Evolutionary conservation across 2,797 vertebrate species (phyloP), one percentile per base, ranked within the genome.

Genomic region (Halcyon leucocephala): DNA sequence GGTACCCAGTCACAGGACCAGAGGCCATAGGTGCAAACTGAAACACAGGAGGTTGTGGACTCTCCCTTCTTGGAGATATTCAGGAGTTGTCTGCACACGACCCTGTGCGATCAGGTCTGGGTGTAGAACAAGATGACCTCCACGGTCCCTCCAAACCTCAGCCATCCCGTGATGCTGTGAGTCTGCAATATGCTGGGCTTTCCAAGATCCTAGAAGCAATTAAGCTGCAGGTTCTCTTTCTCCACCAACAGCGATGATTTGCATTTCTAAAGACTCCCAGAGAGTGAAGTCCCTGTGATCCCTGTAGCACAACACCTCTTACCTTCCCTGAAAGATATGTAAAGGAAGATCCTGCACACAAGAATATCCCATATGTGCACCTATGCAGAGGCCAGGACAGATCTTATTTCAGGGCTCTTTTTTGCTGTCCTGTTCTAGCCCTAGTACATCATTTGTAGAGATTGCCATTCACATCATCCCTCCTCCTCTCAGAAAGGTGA

Each of bases 71-170:
- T 12, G 4, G 28, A 39, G n/a, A 39, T 21, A 42, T 19, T 72
- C 10, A 69, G 44, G 86, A 72, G 15, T 11, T 19, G 4, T 11
- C 4, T 26, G 11, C 26, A 18, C 10, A 7, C 0, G 0, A 6
- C 35, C 14, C 51, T 73, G 37, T 14, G 19, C 7, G 76, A 51
- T 16, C 0, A 3, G 12, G 6, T 51, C 6, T 39, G 48, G 67
- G 21, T 1, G 4, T 44, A 3, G 3, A 42, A 37, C 10, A 37
- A 42, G 9, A 14, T 71, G 48, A 31, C 1, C 33, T 44, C 14
- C 33, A 78, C 7, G 1, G 5, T 33, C 14, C 12, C 10, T 90
- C 67, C 35, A 26, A 76, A 8, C 10, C 9, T 81, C 37, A 83
- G 3, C 6, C 21, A n/a, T 41, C 62, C 35, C 37, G 18, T 29